phyloP scores from a whole-genome alignment of 2,113 vertebrate species.

The Calidris pugnax region DNA sequence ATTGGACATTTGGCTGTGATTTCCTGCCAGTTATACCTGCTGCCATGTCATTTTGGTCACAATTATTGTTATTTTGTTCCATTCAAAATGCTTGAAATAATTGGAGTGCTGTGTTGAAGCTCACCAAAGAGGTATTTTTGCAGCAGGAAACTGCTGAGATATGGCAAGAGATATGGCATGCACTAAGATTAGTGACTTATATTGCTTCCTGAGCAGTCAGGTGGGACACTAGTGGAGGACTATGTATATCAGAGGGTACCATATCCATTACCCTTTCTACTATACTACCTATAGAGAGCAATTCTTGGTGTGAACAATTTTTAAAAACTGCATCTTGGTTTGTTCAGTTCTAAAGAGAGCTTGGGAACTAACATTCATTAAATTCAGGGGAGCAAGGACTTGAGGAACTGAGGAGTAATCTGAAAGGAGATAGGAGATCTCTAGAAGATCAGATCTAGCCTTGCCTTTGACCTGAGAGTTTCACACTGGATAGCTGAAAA shows the following conservation, averaged over 20 bases:
- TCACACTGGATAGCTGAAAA: neutral
- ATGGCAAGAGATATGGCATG: neutral
- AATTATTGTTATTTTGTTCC: neutral
- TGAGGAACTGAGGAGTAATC: neutral
- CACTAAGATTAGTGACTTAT: neutral
- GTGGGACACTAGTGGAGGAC: neutral
- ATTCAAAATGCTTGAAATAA: neutral
- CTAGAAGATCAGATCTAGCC: neutral
- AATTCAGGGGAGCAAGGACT: neutral
- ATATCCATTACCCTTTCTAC: neutral
- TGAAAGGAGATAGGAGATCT: neutral
- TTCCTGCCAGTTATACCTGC: neutral
- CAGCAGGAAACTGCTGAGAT: neutral
- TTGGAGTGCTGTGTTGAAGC: neutral
- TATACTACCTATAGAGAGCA: neutral
- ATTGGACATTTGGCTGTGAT: neutral
- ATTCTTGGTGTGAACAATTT: neutral
- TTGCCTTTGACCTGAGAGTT: neutral
- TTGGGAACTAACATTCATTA: neutral
- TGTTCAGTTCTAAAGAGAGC: neutral
- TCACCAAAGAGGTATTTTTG: neutral
- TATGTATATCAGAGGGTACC: neutral
- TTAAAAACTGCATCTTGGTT: neutral
- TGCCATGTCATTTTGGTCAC: neutral
- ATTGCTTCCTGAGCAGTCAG: neutral